Evolutionary conservation across 2,888 invertebrate species (phyloP), one percentile per base, ranked within the genome.

Genomic region (Palloptera scutellata): DNA sequence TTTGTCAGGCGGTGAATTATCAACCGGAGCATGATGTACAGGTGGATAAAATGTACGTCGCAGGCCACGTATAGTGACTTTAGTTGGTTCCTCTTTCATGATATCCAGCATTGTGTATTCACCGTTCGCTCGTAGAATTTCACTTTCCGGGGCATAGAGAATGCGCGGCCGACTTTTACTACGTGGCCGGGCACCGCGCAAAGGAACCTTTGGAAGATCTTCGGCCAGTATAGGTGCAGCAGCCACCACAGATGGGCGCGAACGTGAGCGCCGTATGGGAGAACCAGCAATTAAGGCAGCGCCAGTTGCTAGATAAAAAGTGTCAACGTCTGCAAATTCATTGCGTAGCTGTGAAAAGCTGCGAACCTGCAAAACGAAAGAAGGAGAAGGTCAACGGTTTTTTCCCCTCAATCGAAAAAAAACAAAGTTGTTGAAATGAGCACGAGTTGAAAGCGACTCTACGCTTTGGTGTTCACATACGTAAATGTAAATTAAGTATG

Each of bases 311-410:
- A 96, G 87, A 83, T 95, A 95, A 86, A 97, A 97, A 5, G 95
- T 95, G 82, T 96, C 95, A 64, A 95, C 91, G 78, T 95, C 95
- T 13, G 94, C 92, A 80, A 96, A 95, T 82, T 97, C 97, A 83
- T 96, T 95, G 59, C 96, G 89, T 63, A 97, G 86, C 79, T 97
- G 97, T 0, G 96, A 96, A 84, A 96, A 97, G 84, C 97, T 96
- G 76, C 95, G 89, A 3, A 97, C 93, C 95, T 94, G 81, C 20
- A 30, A 45, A 40, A 40, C 1, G 30, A 13, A 51, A 30, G 30
- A 30, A 30, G 30, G 30, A n/a, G n/a, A n/a, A n/a, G n/a, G n/a
- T n/a, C n/a, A n/a, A n/a, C n/a, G n/a, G n/a, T n/a, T n/a, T n/a
- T 30, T 30, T 30, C 30, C 2, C 6, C 2, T 30, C 30, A 30